Evolutionary conservation across 2,797 vertebrate species (phyloP).

Genomic region (Pipistrellus nathusii): DNA sequence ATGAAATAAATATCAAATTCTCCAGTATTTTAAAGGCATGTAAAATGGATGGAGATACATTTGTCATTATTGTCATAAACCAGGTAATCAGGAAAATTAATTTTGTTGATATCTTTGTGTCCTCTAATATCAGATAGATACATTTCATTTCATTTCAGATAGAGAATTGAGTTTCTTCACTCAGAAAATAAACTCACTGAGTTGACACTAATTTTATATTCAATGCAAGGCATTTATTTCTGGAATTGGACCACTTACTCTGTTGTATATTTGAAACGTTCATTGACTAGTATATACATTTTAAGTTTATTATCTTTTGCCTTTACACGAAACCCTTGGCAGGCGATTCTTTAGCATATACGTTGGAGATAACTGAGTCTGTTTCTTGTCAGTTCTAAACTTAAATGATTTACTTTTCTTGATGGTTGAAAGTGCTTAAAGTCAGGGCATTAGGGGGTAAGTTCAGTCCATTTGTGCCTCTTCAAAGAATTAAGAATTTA

Average conservation of each 20-base stretch:
- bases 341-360: constrained; percentile 70
- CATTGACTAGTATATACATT: constrained; percentile 72
- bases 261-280: constrained; percentile 63
- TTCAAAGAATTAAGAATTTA: constrained; percentile 79
- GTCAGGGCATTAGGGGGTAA: constrained; percentile 62
- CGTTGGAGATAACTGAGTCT: constrained; percentile 75
- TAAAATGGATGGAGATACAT: constrained; percentile 31
- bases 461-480: constrained; percentile 75
- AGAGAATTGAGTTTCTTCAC: constrained; percentile 36
- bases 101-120: constrained; percentile 36
- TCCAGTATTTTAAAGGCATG: constrained; percentile 18
- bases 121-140: constrained; percentile 2
- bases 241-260: constrained; percentile 52
- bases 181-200: constrained; percentile 62
- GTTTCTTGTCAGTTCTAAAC: constrained; percentile 80
- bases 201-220: constrained; percentile 65
- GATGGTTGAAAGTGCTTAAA: constrained; percentile 73
- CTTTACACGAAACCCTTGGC: constrained; percentile 74
- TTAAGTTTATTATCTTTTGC: constrained; percentile 82
- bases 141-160: constrained; percentile 48
- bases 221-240: constrained; percentile 66
- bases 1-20: constrained; percentile 59
- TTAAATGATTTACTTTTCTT: constrained; percentile 77
- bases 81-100: constrained; percentile 44
- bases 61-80: constrained; percentile 48